Percentiles rank a stretch among this genome's conserved stretches.
Conservation (phyloP, 2,888 invertebrate species). For the Heliconius cydno region DNA sequence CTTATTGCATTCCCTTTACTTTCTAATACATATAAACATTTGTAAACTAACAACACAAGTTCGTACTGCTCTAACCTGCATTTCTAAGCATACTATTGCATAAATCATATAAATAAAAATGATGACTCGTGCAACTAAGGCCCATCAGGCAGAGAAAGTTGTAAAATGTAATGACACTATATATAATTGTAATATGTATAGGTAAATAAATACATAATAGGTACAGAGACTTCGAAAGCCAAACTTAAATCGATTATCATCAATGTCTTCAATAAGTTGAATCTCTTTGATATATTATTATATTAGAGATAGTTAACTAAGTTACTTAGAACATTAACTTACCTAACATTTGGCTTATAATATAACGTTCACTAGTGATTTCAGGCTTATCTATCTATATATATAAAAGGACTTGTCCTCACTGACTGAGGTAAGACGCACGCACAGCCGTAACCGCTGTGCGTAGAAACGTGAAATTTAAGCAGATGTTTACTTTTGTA, state of each 20-base stretch:
- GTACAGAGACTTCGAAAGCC: neutral
- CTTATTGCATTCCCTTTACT: too few relatives aligned
- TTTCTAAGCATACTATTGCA: too few relatives aligned
- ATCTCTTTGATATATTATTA: neutral
- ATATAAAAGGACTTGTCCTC: too few relatives aligned
- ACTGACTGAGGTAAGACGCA: too few relatives aligned
- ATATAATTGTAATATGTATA: neutral
- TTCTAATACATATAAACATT: too few relatives aligned
- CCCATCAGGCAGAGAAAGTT: neutral
- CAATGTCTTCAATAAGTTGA: neutral
- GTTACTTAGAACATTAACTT: neutral
- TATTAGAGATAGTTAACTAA: neutral
- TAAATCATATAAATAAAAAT: too few relatives aligned
- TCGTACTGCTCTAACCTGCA: too few relatives aligned
- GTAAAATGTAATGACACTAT: neutral
- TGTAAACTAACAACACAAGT: too few relatives aligned
- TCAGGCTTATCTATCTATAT: neutral
- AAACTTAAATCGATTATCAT: neutral
- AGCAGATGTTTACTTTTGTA: too few relatives aligned
- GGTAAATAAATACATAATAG: neutral
- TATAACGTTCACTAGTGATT: neutral
- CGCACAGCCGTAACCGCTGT: too few relatives aligned
- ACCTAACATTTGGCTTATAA: neutral
- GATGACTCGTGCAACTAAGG: too few relatives aligned
- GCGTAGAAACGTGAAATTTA: too few relatives aligned